Evolutionary conservation across 2,797 vertebrate genomes (phyloP).

Genomic region (Melanotaenia boesemani): DNA sequence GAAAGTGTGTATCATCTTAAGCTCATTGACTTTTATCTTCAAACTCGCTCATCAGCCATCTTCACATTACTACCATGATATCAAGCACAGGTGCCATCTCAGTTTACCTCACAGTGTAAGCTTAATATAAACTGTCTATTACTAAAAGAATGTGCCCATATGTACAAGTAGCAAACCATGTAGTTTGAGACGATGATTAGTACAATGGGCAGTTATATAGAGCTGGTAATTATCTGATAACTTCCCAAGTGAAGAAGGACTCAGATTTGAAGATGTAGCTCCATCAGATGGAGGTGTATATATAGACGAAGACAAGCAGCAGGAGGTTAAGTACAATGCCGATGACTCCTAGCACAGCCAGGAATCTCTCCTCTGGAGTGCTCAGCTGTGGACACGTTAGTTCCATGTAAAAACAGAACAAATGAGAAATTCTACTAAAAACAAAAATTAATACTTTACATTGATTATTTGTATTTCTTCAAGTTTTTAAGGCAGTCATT

Average conservation of each 20-base stretch:
- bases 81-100: conserved; percentile 2
- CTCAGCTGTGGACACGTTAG: conserved; percentile 67
- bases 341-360: conserved; percentile 78
- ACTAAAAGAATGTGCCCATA: conserved; percentile 9
- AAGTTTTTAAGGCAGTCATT: conserved; percentile 7
- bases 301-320: conserved; percentile 74
- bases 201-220: not conserved
- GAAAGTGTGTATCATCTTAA: not conserved
- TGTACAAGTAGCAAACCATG: conserved; percentile 19
- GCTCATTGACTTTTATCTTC: not conserved
- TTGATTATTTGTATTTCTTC: conserved; percentile 5
- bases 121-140: not conserved
- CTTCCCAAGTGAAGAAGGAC: not conserved
- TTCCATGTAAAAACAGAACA: conserved; percentile 66
- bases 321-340: conserved; percentile 77
- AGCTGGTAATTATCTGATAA: not conserved
- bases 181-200: not conserved
- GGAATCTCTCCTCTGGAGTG: conserved; percentile 78
- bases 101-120: not conserved
- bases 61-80: not conserved
- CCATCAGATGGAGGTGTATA: conserved; percentile 73
- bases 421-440: not conserved
- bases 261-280: not conserved
- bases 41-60: not conserved
- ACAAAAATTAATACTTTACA: conserved; percentile 20